Evolutionary conservation across 37 sponge, comb jelly and placozoan species (phyloP).

Genomic region (Halichondria panicea): DNA sequence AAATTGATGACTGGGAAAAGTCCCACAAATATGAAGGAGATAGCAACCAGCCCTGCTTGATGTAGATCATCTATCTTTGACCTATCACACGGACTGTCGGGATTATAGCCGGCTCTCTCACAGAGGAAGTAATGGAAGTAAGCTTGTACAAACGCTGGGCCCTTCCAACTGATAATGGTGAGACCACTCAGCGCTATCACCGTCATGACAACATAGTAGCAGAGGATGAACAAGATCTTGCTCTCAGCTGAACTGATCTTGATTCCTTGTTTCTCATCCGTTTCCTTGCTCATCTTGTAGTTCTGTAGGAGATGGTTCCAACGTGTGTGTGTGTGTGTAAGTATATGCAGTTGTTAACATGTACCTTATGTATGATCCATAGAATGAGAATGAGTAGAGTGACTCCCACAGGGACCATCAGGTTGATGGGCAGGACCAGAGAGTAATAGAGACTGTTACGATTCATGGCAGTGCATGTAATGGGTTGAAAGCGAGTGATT

Average conservation of each 20-base stretch:
- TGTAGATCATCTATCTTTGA: background rate
- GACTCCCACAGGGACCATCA: constrained; percentile 23
- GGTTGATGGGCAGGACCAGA: constrained; percentile 10
- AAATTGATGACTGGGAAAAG: constrained; percentile 28
- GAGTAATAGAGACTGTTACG: constrained; percentile 25
- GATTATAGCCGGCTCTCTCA: constrained; percentile 7
- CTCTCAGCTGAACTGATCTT: constrained; percentile 23
- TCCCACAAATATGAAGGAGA: background rate
- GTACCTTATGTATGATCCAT: constrained; percentile 35
- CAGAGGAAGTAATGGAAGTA: background rate
- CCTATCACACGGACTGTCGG: constrained; percentile 10
- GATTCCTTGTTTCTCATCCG: background rate
- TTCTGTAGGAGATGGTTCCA: background rate
- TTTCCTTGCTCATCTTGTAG: background rate
- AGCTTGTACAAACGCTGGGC: background rate
- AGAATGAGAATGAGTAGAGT: constrained; percentile 29
- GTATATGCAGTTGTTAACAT: no score
- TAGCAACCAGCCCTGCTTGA: background rate
- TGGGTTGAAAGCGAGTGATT: constrained; percentile 31
- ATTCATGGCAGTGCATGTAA: constrained; percentile 9
- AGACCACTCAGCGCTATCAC: constrained; percentile 1
- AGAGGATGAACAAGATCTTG: constrained; percentile 34
- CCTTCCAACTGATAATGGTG: background rate
- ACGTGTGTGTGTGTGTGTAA: no score
- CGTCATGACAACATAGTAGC: constrained; percentile 20